These are phyloP conservation scores for Popillia japonica DNA, from an alignment of 1,140 invertebrate species.

Conservation along the genomic window DNA sequence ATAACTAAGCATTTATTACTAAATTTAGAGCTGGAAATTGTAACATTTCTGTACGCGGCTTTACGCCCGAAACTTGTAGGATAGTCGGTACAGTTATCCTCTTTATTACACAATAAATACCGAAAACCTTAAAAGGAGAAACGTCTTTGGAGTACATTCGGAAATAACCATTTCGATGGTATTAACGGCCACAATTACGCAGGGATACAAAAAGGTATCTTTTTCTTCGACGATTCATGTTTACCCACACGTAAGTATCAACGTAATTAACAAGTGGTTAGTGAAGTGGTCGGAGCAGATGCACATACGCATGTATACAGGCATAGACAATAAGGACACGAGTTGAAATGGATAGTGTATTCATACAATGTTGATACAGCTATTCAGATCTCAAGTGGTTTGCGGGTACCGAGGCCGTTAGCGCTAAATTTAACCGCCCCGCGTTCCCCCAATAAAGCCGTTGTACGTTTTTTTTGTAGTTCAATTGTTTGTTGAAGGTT, in stretches of 20 bases:
- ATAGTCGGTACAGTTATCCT: neutral
- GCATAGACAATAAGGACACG: slow-evolving; percentile 35
- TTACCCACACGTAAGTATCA: slow-evolving; percentile 35
- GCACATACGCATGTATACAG: neutral
- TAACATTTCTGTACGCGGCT: no score
- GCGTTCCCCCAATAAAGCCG: slow-evolving; percentile 2
- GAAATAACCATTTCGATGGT: neutral
- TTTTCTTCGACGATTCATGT: slow-evolving; percentile 11
- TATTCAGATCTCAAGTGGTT: slow-evolving; percentile 38
- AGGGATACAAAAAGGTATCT: slow-evolving; percentile 18
- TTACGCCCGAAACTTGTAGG: no score
- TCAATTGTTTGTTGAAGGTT: neutral
- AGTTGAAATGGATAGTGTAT: slow-evolving; percentile 37
- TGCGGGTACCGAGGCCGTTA: slow-evolving; percentile 35
- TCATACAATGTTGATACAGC: slow-evolving; percentile 38
- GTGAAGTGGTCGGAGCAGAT: slow-evolving; percentile 38
- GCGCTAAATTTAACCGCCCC: slow-evolving; percentile 37
- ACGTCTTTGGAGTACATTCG: neutral
- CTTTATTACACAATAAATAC: neutral
- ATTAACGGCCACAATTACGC: slow-evolving; percentile 16
- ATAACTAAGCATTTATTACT: no score
- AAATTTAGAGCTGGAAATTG: no score
- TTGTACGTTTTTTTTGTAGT: neutral
- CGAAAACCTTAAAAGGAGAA: neutral
- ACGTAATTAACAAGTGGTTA: slow-evolving; percentile 39